Conservation (phyloP, 2,113 vertebrate species). For the Megaceryle torquata region DNA sequence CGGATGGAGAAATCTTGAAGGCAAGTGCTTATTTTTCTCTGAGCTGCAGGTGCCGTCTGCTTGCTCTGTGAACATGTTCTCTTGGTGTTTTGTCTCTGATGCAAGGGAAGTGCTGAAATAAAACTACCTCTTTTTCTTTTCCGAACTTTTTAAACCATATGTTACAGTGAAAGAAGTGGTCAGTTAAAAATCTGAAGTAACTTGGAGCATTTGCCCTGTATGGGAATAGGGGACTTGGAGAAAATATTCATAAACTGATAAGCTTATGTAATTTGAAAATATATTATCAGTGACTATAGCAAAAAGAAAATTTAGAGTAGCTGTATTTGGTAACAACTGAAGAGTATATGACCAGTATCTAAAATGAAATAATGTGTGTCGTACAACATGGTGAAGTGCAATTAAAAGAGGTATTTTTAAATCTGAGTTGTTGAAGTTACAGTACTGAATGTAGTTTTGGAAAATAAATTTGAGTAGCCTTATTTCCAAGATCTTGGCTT, state of each 20-base stretch:
- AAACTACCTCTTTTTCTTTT: background rate
- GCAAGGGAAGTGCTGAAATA: background rate
- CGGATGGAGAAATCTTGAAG: conserved; percentile 90
- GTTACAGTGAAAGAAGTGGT: background rate
- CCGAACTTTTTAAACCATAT: background rate
- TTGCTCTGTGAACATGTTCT: background rate
- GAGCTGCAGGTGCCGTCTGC: background rate
- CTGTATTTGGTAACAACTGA: background rate
- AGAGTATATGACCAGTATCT: background rate
- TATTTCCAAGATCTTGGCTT: background rate
- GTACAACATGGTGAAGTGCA: background rate
- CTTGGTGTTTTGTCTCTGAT: background rate
- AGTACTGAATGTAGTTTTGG: background rate
- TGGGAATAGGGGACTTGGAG: background rate
- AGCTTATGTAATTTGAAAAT: background rate
- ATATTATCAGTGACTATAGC: background rate
- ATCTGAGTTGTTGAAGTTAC: background rate
- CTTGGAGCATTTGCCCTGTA: background rate
- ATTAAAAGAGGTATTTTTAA: background rate
- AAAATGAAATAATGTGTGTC: background rate
- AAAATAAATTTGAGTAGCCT: background rate
- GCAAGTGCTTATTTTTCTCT: conserved; percentile 27
- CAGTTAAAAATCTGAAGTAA: background rate
- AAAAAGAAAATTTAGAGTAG: background rate
- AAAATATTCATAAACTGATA: background rate